Evolutionary conservation across 2,113 vertebrate genomes (phyloP).

Genomic region (Hirundichthys speculiger): DNA sequence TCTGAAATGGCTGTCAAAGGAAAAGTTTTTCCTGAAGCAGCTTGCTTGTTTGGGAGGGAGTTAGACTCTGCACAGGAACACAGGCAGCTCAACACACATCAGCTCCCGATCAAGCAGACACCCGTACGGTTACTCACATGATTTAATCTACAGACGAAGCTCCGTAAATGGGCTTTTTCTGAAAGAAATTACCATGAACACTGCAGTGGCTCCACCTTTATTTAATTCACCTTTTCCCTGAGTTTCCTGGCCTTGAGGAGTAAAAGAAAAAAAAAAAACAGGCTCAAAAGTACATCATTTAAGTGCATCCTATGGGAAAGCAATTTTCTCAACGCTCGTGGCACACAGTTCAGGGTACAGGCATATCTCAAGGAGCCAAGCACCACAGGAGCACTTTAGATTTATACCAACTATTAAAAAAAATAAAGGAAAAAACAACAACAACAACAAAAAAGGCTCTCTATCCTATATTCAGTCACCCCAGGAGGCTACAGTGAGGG

Average conservation of each 20-base stretch:
- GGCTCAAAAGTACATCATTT: slow-evolving; percentile 49
- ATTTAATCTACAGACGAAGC: slow-evolving; percentile 21
- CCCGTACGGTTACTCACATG: slow-evolving; percentile 4
- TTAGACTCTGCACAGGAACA: slow-evolving; percentile 4
- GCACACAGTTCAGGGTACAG: slow-evolving; percentile 17
- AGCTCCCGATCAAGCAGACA: background rate
- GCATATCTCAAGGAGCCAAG: slow-evolving; percentile 24
- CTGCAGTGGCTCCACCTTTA: slow-evolving; percentile 17
- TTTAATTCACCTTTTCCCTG: slow-evolving; percentile 37
- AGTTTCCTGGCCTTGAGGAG: slow-evolving; percentile 8
- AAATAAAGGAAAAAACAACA: slow-evolving; percentile 12
- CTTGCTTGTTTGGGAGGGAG: background rate
- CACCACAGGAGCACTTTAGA: slow-evolving; percentile 17
- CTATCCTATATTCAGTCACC: slow-evolving; percentile 42
- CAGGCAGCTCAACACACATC: background rate
- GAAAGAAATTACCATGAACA: slow-evolving; percentile 21
- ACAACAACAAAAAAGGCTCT: too few relatives aligned
- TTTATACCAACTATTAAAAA: slow-evolving; percentile 25
- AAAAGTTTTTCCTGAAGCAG: slow-evolving; percentile 25
- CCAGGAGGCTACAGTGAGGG: background rate
- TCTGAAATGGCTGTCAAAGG: slow-evolving; percentile 46
- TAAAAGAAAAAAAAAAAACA: slow-evolving; percentile 7
- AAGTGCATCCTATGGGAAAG: slow-evolving; percentile 37
- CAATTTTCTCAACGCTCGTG: slow-evolving; percentile 28
- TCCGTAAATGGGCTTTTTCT: slow-evolving; percentile 16